Evolutionary conservation across 2,113 vertebrate species (phyloP), one percentile per base, ranked within the genome.

Genomic region (Chinchilla lanigera): DNA sequence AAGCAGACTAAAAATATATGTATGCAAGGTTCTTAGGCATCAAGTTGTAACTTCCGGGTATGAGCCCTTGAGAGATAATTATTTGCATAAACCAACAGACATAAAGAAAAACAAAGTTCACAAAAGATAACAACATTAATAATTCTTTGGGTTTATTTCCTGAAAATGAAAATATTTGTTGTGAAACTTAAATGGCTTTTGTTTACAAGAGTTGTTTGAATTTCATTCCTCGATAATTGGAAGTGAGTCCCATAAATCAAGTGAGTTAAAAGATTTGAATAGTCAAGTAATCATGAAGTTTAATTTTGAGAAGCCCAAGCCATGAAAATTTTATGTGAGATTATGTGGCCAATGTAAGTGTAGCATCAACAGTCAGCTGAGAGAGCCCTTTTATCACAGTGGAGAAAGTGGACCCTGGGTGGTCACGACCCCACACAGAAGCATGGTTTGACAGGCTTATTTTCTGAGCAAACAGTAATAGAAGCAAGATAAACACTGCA

Each of bases 1-100:
- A 91, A 95, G 97, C 98, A 98, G 80, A 96, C 97, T 77, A 47
- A 77, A 16, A 77, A 77, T 28, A 78, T 50, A 78, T 50, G 28
- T 33, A 5, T 47, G 28, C 44, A 78, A 50, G 75, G 67, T 96
- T 94, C 14, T 96, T 93, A 60, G 12, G 28, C 95, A 81, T 60
- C 33, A 67, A 88, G 52, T 11, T 52, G 60, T 84, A 80, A 44
- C 16, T 97, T n/a, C 85, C 58, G 77, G 2, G 9, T 93, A 26
- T 44, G 61, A n/a, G 26, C 19, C 69, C 26, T 92, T 0, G 0
- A 28, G 12, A 69, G 93, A 56, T 0, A 54, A 61, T 12, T 94
- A 16, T 98, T 97, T 97, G 58, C 56, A 47, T 56, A 20, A 94
- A 93, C 19, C 77, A 47, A 61, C 6, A 41, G n/a, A 33, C 35